phyloP scores from a whole-genome alignment of 2,888 invertebrate genomes.

The Chrysomela aeneicollis region DNA sequence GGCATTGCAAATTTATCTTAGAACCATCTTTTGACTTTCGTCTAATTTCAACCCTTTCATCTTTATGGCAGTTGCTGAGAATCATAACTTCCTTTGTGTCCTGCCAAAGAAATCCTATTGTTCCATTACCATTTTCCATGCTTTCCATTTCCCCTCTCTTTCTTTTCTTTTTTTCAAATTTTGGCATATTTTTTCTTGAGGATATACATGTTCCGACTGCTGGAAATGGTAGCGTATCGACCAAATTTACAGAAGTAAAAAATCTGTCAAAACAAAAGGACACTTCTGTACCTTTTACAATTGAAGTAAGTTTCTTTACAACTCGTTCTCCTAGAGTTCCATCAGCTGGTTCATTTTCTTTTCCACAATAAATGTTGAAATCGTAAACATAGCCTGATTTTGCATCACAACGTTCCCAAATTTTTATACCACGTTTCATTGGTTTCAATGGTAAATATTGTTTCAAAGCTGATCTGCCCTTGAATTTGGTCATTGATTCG shows the following conservation, averaged over 20 bases:
- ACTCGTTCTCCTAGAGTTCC: slow-evolving; percentile 23
- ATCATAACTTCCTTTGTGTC: slow-evolving; percentile 49
- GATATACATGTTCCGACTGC: slow-evolving; percentile 13
- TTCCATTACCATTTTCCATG: not conserved
- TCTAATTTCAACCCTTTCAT: slow-evolving; percentile 28
- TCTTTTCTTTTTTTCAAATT: not conserved
- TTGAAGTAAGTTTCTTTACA: slow-evolving; percentile 10
- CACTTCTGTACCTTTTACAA: slow-evolving; percentile 7
- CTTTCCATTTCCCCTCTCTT: no score
- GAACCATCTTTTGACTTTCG: slow-evolving; percentile 47
- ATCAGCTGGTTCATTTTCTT: slow-evolving; percentile 22
- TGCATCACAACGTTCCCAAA: slow-evolving; percentile 33
- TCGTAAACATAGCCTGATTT: slow-evolving; percentile 33
- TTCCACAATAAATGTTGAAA: slow-evolving; percentile 35
- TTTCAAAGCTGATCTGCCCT: no score
- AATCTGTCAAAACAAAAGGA: slow-evolving; percentile 13
- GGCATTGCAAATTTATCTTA: slow-evolving; percentile 40
- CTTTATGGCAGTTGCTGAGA: slow-evolving; percentile 47
- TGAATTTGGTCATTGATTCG: no score
- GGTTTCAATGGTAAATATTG: no score
- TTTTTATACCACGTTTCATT: slow-evolving; percentile 37
- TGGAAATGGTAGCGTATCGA: slow-evolving; percentile 4
- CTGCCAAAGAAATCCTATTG: slow-evolving; percentile 19
- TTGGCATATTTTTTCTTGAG: not conserved
- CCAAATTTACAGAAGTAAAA: slow-evolving; percentile 9